These are phyloP conservation scores for Cybosia mesomella DNA, from an alignment of 2,888 invertebrate species.

Conservation along the genomic window DNA sequence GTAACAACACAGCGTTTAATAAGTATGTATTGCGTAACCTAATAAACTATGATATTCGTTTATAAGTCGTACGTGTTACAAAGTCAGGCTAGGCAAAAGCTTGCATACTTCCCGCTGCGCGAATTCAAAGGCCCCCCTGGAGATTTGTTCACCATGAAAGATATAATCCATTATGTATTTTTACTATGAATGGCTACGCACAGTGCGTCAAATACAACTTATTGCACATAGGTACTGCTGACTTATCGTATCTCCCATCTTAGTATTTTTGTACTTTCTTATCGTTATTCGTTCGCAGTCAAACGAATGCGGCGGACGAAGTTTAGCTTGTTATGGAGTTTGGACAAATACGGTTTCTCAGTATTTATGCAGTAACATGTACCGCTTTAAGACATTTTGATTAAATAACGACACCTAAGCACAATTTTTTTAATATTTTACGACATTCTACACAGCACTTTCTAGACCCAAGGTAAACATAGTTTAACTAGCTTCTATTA, in stretches of 20 bases:
- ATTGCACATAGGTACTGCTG: constrained; percentile 1
- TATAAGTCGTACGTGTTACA: constrained; percentile 12
- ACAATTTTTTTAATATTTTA: too few relatives aligned
- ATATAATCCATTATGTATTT: constrained; percentile 45
- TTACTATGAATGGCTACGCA: constrained; percentile 28
- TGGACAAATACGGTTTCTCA: constrained; percentile 17
- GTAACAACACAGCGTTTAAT: neutral
- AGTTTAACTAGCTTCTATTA: too few relatives aligned
- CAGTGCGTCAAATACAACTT: constrained; percentile 12
- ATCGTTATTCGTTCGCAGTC: neutral
- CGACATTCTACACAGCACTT: too few relatives aligned
- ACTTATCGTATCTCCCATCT: constrained; percentile 7
- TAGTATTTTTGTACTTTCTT: constrained; percentile 15
- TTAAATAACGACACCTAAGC: neutral
- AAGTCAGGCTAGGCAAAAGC: constrained; percentile 2
- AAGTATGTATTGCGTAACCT: neutral
- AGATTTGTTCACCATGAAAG: constrained; percentile 25
- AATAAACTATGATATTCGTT: neutral
- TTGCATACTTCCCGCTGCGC: constrained; percentile 30
- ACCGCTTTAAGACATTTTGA: neutral
- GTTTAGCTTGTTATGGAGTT: constrained; percentile 15
- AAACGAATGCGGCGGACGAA: constrained; percentile 10
- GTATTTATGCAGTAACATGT: neutral
- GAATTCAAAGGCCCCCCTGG: constrained; percentile 42
- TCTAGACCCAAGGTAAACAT: too few relatives aligned